Evolutionary conservation across 2,113 vertebrate species (phyloP), one percentile per base, ranked within the genome.

Genomic region (Cyanoramphus novaezelandiae): DNA sequence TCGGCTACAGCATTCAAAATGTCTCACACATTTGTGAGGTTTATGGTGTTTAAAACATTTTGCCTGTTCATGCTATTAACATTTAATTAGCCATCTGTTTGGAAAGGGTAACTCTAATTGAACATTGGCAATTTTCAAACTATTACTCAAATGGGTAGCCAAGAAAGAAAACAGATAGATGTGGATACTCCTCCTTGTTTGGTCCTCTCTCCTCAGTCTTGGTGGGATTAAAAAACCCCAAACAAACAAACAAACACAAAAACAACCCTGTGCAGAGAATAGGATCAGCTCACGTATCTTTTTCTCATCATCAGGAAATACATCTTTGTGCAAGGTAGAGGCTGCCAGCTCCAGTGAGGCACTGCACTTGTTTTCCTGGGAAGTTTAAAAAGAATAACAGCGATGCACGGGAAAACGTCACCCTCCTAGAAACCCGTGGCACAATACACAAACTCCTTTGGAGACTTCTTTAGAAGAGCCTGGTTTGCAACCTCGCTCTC

Each of bases 21-120:
- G 15, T 78, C 55, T 65, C 75, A 88, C 72, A 63, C 24, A 13
- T 52, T 79, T 76, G 13, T 33, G 49, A 90, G 17, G 60, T 76
- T 80, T 71, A 28, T 55, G 47, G n/a, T 43, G 31, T 44, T 85
- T 70, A 86, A 95, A 91, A 82, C 12, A n/a, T 86, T 93, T 64
- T 94, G 64, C 39, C 89, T 75, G 75, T 16, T 90, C 4, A 2
- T 78, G 76, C 68, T 86, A 70, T 94, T 94, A 95, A 81, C 35
- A 49, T 88, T 93, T 88, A 83, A 93, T 94, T 88, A 88, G n/a
- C 64, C 46, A 59, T 89, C 71, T 95, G 85, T 80, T 93, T 90
- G 69, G 60, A 86, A 91, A 82, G n/a, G 46, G 19, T 53, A 80
- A 37, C 47, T 92, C 29, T 44, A 87, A 85, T 4, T 55, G 75